Evolutionary conservation across 2,888 invertebrate species (phyloP).

Genomic region (Luffia ferchaultella): DNA sequence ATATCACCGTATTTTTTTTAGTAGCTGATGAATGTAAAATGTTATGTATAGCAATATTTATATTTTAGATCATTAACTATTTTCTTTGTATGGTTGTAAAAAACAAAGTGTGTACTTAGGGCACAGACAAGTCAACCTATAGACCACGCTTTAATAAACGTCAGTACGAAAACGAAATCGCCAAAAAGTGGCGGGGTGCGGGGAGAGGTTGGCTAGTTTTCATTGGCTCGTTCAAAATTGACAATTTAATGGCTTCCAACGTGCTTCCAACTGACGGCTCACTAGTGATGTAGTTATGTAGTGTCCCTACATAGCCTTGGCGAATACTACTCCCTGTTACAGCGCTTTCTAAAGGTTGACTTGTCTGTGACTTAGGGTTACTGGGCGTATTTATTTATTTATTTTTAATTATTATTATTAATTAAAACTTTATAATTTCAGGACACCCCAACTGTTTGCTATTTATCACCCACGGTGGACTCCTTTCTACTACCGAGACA

Average conservation of each 20-base stretch:
- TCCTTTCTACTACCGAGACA: conserved; percentile 62
- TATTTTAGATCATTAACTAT: background rate
- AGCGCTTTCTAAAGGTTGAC: too few species aligned
- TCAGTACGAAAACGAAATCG: too few species aligned
- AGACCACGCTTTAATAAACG: too few species aligned
- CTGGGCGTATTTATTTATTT: too few species aligned
- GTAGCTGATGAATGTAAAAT: background rate
- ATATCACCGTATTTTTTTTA: background rate
- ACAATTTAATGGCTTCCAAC: background rate
- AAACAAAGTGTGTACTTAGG: too few species aligned
- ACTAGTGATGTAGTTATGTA: background rate
- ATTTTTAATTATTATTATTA: background rate
- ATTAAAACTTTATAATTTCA: conserved; percentile 16
- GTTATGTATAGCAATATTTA: background rate
- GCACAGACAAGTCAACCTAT: too few species aligned
- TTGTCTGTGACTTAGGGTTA: too few species aligned
- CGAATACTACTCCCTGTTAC: background rate
- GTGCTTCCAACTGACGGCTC: background rate
- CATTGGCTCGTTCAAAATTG: too few species aligned
- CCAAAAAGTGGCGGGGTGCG: too few species aligned
- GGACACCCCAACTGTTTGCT: conserved; percentile 18
- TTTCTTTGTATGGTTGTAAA: too few species aligned
- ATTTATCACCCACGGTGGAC: conserved; percentile 66
- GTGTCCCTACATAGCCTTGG: background rate
- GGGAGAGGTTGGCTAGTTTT: too few species aligned